Percentiles rank a stretch among this genome's conserved stretches.
These are phyloP conservation scores for Pantala flavescens DNA, from an alignment of 1,140 invertebrate species.

Conservation along the genomic window DNA sequence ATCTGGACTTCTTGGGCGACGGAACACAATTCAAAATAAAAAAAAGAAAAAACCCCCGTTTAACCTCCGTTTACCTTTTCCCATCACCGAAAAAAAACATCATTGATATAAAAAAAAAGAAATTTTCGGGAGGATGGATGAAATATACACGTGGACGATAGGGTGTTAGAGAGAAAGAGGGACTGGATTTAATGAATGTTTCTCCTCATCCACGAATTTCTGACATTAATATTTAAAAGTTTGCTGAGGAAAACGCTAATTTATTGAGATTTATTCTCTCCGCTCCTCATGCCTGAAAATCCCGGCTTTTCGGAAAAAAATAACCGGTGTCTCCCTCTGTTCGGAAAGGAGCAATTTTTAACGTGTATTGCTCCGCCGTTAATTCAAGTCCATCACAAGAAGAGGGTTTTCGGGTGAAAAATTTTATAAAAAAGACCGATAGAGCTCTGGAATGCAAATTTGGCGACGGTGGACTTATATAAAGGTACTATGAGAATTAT, in stretches of 20 bases:
- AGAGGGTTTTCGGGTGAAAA: background rate
- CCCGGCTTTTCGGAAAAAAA: background rate
- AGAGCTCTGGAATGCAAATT: no score
- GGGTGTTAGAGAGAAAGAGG: no score
- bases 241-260: slow-evolving; percentile 2
- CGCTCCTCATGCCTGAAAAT: background rate
- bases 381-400: background rate
- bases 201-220: background rate
- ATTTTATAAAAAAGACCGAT: background rate
- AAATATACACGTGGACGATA: background rate
- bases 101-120: background rate
- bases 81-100: background rate
- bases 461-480: no score
- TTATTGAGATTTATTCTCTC: slow-evolving; percentile 2
- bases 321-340: background rate
- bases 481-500: no score
- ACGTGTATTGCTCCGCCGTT: background rate
- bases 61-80: background rate
- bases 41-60: background rate
- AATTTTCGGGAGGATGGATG: background rate
- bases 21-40: background rate
- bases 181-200: background rate
- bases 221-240: slow-evolving; percentile 11
- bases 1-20: background rate
- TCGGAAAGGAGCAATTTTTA: slow-evolving; percentile 9